phyloP scores from a whole-genome alignment of 1,140 invertebrate species.

The Meloidogyne floridensis region DNA sequence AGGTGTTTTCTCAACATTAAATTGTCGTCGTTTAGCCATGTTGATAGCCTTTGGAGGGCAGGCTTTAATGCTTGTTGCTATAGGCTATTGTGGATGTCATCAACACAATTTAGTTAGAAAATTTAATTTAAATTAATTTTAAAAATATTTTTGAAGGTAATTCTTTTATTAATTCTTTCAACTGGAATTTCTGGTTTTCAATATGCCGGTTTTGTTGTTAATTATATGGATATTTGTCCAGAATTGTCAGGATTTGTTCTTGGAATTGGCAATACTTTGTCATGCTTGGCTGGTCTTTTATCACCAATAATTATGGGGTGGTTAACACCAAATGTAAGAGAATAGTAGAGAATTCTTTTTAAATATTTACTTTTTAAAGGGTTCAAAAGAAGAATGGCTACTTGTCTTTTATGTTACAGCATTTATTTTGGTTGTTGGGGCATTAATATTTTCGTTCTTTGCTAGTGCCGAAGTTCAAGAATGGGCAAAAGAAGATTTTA shows the following conservation, averaged over 20 bases:
- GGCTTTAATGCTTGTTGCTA: constrained; percentile 59
- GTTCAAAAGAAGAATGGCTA: constrained; percentile 66
- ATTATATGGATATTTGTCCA: constrained; percentile 70
- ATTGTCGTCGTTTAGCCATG: constrained; percentile 62
- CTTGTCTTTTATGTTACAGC: constrained; percentile 66
- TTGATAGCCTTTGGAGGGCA: constrained; percentile 57
- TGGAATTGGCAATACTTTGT: constrained; percentile 63
- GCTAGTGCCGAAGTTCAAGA: constrained; percentile 63
- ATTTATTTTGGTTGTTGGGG: constrained; percentile 63
- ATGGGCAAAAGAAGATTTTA: constrained; percentile 46
- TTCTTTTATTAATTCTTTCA: constrained; percentile 56
- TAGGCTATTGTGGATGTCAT: constrained; percentile 57
- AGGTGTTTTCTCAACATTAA: constrained; percentile 55
- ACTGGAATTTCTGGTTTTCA: constrained; percentile 68
- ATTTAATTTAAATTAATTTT: neutral
- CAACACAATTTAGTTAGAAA: constrained; percentile 52
- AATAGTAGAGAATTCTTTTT: neutral
- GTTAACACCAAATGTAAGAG: constrained; percentile 57
- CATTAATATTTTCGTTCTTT: constrained; percentile 63
- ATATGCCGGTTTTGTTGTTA: constrained; percentile 69
- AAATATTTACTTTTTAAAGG: constrained; percentile 54
- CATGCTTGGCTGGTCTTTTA: constrained; percentile 61
- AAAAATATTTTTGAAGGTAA: constrained; percentile 44
- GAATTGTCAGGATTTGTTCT: constrained; percentile 65
- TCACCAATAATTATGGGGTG: constrained; percentile 61